Conservation (phyloP, 1,140 invertebrate genomes). For the Lethocerus indicus region DNA sequence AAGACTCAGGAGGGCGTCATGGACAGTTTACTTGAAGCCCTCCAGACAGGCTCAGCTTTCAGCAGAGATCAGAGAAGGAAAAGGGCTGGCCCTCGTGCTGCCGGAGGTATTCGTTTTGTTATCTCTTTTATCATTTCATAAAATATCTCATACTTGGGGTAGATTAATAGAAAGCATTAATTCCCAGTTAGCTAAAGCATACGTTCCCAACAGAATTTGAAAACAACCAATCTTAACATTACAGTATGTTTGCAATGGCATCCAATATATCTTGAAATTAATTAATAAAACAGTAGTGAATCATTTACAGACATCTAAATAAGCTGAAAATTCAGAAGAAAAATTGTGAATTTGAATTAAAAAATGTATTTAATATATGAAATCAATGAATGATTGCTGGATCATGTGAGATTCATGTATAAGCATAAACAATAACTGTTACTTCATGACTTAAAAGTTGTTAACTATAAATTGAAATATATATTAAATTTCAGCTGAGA, state of each 20-base stretch:
- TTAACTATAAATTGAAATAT: neutral
- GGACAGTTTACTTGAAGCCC: constrained; percentile 87
- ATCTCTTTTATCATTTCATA: neutral
- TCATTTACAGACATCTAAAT: too few relatives aligned
- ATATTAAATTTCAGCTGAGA: constrained; percentile 45
- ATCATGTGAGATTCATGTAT: neutral
- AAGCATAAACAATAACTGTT: neutral
- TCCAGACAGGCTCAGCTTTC: constrained; percentile 87
- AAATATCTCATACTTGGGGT: neutral
- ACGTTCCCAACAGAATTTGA: neutral
- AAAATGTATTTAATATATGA: too few relatives aligned
- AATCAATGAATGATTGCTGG: neutral
- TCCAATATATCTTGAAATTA: neutral
- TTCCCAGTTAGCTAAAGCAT: neutral
- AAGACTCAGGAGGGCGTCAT: constrained; percentile 87
- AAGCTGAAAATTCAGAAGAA: too few relatives aligned
- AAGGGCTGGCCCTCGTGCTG: constrained; percentile 46
- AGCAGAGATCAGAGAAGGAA: constrained; percentile 65
- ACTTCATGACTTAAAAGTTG: neutral
- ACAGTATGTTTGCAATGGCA: neutral
- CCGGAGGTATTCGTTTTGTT: constrained; percentile 45
- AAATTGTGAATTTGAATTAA: too few relatives aligned
- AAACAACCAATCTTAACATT: neutral
- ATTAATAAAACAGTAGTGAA: too few relatives aligned
- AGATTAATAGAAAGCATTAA: neutral